Evolutionary conservation across 1,140 invertebrate species (phyloP).

Genomic region (Drosophila sp.): DNA sequence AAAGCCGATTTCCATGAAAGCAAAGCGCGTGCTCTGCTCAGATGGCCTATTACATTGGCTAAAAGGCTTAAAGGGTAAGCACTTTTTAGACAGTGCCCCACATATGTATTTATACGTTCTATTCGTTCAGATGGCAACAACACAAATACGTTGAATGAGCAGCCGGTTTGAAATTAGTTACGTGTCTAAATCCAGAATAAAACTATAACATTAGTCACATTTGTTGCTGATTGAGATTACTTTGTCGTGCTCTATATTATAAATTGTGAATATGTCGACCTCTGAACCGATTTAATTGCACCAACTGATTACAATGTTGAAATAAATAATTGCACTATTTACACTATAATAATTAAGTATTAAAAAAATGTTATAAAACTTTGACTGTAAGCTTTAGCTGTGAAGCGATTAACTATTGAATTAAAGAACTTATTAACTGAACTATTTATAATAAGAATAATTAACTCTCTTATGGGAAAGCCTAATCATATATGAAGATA

Average conservation of each 20-base stretch:
- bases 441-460: too few relatives aligned
- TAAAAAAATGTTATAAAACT: too few relatives aligned
- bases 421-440: too few relatives aligned
- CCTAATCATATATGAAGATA: too few relatives aligned
- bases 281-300: too few relatives aligned
- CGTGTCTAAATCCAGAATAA: background rate
- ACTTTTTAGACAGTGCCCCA: conserved; percentile 14
- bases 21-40: conserved; percentile 17
- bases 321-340: too few relatives aligned
- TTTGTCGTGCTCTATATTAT: background rate
- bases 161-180: background rate
- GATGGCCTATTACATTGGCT: conserved; percentile 14
- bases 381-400: too few relatives aligned
- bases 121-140: background rate
- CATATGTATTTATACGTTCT: background rate
- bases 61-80: conserved; percentile 36
- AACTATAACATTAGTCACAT: background rate
- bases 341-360: too few relatives aligned
- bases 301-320: background rate
- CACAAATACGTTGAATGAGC: background rate
- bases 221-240: background rate
- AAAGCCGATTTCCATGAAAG: conserved; percentile 59
- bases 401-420: too few relatives aligned
- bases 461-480: too few relatives aligned
- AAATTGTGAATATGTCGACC: background rate